Evolutionary conservation across 2,113 vertebrate species (phyloP), one percentile per base, ranked within the genome.

Genomic region (Pristiophorus japonicus): DNA sequence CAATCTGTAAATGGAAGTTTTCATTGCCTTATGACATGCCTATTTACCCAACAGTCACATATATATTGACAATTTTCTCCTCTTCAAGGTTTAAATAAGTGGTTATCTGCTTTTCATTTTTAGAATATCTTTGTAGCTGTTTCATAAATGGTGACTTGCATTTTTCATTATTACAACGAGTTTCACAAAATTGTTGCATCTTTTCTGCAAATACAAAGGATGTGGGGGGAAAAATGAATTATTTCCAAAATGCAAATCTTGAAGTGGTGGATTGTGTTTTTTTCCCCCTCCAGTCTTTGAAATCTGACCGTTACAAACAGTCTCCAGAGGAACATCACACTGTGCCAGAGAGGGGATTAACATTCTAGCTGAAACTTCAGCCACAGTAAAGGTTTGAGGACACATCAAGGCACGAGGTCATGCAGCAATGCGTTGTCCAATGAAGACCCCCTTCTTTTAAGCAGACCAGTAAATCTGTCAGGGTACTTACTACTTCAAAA

Each of bases 41-140:
- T 92, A 92, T 92, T 65, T 92, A 92, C 88, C 59, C 88, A 92
- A 92, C 59, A 92, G 59, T 92, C 59, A 92, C 16, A 92, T 62
- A 92, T 65, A 92, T 63, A 92, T 65, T 63, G 85, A 88, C 85
- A 88, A 88, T 88, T 88, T 88, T 88, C 85, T 88, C 20, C n/a
- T 63, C 51, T 63, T 92, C 88, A 92, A 38, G 51, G 55, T 65
- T 92, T 65, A 65, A 92, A 10, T 63, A 92, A 65, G 59, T 92
- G 78, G 78, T 42, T 81, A 42, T 45, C 38, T 81, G 88, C 88
- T n/a, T 63, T 92, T 63, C 88, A 38, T n/a, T 59, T 90, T 90
- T 34, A 90, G 30, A 90, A 34, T 62, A 90, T 59, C 73, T 45
- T 81, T 65, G 30, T 38, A 24, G 59, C 88, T 63, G 34, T 91